A percentile compares a stretch with the other conserved stretches of the same genome.
Conservation (phyloP, 2,888 invertebrate genomes). For the Drosophila kanekoi region DNA sequence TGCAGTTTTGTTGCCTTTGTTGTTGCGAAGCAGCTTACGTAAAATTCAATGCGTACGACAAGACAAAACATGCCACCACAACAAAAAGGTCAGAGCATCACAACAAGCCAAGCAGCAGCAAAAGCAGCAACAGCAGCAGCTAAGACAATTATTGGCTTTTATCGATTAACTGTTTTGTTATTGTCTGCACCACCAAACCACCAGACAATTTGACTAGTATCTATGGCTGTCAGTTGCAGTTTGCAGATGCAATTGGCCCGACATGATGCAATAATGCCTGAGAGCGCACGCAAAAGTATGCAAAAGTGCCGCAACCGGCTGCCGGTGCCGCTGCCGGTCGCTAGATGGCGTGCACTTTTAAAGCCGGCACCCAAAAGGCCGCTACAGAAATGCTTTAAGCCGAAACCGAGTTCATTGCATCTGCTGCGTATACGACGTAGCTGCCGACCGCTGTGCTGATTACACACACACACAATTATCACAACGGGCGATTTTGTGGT, state of each 20-base stretch:
- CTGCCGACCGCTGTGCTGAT: slow-evolving; percentile 46
- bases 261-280: slow-evolving; percentile 18
- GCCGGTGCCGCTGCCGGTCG: background rate
- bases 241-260: background rate
- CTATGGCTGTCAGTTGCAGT: slow-evolving; percentile 59
- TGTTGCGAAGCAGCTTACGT: slow-evolving; percentile 34
- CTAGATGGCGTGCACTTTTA: slow-evolving; percentile 25
- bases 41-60: slow-evolving; percentile 29
- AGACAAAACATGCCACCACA: slow-evolving; percentile 15
- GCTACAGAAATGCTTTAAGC: slow-evolving; percentile 39
- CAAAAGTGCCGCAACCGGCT: background rate
- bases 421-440: slow-evolving; percentile 20
- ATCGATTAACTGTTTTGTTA: slow-evolving; percentile 54
- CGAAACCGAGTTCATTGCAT: slow-evolving; percentile 62
- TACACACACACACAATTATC: slow-evolving; percentile 63
- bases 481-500: slow-evolving; percentile 43
- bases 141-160: slow-evolving; percentile 34
- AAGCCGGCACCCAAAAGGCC: slow-evolving; percentile 55
- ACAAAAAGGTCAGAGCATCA: slow-evolving; percentile 60
- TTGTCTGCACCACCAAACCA: slow-evolving; percentile 33
- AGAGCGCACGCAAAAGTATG: slow-evolving; percentile 20
- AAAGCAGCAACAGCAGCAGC: background rate
- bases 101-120: background rate
- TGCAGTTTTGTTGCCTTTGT: slow-evolving; percentile 16
- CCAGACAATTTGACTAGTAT: background rate